phyloP scores from a whole-genome alignment of 2,113 vertebrate genomes.

The Petrocephalus zakoni region DNA sequence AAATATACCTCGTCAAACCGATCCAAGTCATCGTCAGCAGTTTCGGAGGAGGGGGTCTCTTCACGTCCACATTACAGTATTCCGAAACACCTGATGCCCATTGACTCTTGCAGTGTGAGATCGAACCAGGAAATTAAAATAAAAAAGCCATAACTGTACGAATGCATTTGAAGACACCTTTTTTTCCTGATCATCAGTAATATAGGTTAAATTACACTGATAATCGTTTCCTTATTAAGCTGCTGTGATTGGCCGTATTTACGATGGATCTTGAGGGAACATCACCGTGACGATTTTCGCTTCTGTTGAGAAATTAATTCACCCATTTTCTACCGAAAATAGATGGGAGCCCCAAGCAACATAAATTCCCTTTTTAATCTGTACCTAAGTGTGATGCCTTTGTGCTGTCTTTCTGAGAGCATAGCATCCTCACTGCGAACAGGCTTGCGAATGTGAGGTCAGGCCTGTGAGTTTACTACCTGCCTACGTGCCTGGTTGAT shows the following conservation, averaged over 20 bases:
- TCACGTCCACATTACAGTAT: neutral
- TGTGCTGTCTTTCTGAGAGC: neutral
- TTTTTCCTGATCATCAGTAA: neutral
- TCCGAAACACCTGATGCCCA: neutral
- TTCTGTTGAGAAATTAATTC: neutral
- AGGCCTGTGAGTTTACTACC: neutral
- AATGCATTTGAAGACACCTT: neutral
- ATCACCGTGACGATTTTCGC: neutral
- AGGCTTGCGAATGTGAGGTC: neutral
- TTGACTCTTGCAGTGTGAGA: neutral
- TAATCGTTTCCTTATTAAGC: neutral
- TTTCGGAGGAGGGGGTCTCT: neutral
- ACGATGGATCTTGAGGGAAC: neutral
- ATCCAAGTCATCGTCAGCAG: neutral
- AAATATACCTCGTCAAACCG: neutral
- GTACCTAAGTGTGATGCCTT: neutral
- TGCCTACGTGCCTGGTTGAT: neutral
- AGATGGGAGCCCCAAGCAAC: neutral
- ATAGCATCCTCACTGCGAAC: neutral
- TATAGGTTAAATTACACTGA: neutral
- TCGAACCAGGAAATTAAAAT: neutral
- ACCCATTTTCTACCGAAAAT: neutral
- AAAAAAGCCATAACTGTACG: neutral
- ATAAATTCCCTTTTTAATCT: neutral
- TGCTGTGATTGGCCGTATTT: neutral